Base-by-base conservation (phyloP, 2,113 vertebrate species). In the Pholis gunnellus region DNA sequence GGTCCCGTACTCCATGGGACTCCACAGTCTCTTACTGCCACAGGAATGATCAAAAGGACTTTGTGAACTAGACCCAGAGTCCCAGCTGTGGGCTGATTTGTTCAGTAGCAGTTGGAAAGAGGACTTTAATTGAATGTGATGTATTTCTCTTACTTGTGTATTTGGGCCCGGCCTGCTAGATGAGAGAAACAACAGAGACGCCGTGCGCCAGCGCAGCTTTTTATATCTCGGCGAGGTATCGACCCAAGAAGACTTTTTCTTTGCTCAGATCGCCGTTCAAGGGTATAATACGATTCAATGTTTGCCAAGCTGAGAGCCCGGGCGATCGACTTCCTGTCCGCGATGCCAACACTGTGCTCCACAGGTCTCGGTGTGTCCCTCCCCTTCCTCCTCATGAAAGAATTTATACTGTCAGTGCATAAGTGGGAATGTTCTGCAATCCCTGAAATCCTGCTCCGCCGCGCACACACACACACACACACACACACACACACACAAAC, bases 21-120 rank as follows among this genome's bases (percentile, higher is more conserved):
- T 92, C 92, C 83, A 79, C 89, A 90, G 87, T 87, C 90, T 92
- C 82, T 91, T 69, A 85, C 84, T 88, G 87, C 84, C 84, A 83
- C 86, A n/a, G 75, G 65, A 88, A 92, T 94, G 91, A 95, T 93
- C 90, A 94, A 93, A 91, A 89, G 90, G 87, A 88, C 91, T 94
- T 91, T 90, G 88, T 91, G 89, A 91, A 87, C 88, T 72, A 64
- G 77, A 90, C 86, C 86, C 91, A 83, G 85, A 90, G 93, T 93
- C 94, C 92, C 93, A 92, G 88, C 91, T 91, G 91, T 88, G 90
- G 92, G 88, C 75, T 88, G 82, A 86, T 91, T 91, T 92, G 88
- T 90, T 93, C 92, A 88, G 78, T 91, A 75, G 90, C 83, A 9
- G 81, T 72, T 52, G 79, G 81, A 89, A 94, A 88, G 89, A 65